Percentiles rank a stretch among this genome's conserved stretches.
Evolutionary conservation across 2,797 vertebrate species (phyloP).

Genomic region (Esox lucius): DNA sequence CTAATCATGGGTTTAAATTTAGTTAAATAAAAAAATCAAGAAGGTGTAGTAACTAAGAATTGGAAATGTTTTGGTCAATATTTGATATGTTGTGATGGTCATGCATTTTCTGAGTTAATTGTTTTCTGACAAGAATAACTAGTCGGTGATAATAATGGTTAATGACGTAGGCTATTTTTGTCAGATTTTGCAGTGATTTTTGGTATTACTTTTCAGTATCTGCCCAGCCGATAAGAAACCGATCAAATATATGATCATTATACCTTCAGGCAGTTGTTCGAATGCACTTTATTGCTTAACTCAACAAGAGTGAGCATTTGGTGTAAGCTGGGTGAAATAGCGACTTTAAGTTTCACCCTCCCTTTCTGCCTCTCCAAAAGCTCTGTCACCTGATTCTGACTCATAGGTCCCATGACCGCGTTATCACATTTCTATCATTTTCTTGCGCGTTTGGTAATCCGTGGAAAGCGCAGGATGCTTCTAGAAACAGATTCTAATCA

Average conservation of each 20-base stretch:
- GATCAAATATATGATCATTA: not conserved
- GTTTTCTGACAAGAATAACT: too few species aligned
- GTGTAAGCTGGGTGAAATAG: not conserved
- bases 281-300: slow-evolving; percentile 1
- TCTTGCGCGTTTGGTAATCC: not conserved
- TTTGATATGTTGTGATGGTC: too few species aligned
- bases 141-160: too few species aligned
- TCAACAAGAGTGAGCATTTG: not conserved
- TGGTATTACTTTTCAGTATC: too few species aligned
- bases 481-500: not conserved
- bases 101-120: too few species aligned
- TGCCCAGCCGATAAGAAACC: not conserved
- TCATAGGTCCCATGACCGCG: slow-evolving; percentile 47
- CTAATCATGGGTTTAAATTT: too few species aligned
- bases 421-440: slow-evolving; percentile 1
- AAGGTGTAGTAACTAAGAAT: too few species aligned
- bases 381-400: slow-evolving; percentile 56
- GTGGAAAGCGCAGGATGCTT: slow-evolving; percentile 22
- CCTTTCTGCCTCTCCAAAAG: slow-evolving; percentile 26
- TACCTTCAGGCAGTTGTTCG: not conserved
- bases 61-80: too few species aligned
- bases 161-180: not conserved
- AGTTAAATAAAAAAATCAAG: too few species aligned
- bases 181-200: too few species aligned
- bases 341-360: not conserved